Evolutionary conservation across 2,888 invertebrate species (phyloP).

Genomic region (Sminthurides aquaticus): DNA sequence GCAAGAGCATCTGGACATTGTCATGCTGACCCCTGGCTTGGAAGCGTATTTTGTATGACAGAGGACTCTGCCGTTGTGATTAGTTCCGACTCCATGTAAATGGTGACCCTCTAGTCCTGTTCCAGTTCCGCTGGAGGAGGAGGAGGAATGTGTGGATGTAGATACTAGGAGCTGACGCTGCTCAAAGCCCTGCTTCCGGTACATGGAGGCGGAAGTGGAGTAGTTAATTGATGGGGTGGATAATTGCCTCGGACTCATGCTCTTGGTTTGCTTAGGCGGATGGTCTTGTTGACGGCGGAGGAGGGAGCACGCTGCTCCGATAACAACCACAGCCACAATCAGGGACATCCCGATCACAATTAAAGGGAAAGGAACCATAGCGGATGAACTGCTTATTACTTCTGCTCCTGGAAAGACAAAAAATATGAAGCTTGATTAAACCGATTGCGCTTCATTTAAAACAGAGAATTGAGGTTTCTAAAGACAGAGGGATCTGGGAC

Average conservation of each 20-base stretch:
- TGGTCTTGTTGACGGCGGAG: conserved; percentile 35
- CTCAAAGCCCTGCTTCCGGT: conserved; percentile 22
- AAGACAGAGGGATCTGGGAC: no score
- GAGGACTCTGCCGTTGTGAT: conserved; percentile 3
- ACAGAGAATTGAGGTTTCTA: no score
- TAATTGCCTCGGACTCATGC: conserved; percentile 32
- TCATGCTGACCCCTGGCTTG: conserved; percentile 32
- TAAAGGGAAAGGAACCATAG: conserved; percentile 36
- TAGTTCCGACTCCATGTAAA: neutral
- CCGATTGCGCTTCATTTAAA: neutral
- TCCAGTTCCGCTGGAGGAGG: conserved; percentile 14
- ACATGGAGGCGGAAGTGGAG: conserved; percentile 26
- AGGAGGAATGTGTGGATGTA: conserved; percentile 26
- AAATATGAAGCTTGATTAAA: conserved; percentile 3
- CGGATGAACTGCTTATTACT: conserved; percentile 33
- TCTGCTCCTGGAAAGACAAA: conserved; percentile 30
- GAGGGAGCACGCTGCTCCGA: conserved; percentile 37
- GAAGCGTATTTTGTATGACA: conserved; percentile 22
- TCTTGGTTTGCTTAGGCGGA: conserved; percentile 29
- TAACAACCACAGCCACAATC: conserved; percentile 35
- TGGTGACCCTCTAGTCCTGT: neutral
- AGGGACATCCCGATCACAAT: conserved; percentile 39
- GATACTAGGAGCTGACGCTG: conserved; percentile 26
- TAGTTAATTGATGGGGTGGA: conserved; percentile 35
- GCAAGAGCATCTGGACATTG: conserved; percentile 40